Evolutionary conservation across 2,113 vertebrate species (phyloP).

Genomic region (Canis aureus): DNA sequence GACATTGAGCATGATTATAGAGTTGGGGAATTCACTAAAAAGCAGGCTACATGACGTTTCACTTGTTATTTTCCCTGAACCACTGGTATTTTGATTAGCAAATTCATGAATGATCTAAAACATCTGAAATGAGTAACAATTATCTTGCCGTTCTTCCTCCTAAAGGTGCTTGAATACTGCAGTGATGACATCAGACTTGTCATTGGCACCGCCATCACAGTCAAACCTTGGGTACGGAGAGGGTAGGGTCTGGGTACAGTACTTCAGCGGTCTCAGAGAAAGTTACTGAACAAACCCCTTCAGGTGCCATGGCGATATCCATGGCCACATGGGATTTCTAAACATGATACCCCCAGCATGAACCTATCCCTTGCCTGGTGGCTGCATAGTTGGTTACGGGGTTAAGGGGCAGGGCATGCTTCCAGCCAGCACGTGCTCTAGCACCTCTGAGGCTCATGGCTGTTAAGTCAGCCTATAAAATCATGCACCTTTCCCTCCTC

Average conservation of each 20-base stretch:
- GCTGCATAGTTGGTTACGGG: not conserved
- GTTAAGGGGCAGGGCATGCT: not conserved
- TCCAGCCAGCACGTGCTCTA: not conserved
- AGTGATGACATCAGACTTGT: not conserved
- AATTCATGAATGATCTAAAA: slow-evolving; percentile 28
- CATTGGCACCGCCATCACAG: too few relatives aligned
- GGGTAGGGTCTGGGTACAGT: not conserved
- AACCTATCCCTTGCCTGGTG: not conserved
- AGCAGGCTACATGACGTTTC: not conserved
- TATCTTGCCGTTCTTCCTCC: not conserved
- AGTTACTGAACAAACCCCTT: not conserved
- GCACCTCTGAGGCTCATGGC: not conserved
- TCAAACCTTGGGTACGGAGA: not conserved
- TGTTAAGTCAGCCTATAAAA: not conserved
- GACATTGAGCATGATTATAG: not conserved
- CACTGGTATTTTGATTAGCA: slow-evolving; percentile 39
- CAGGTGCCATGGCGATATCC: rapidly evolving
- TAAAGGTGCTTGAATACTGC: not conserved
- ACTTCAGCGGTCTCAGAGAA: not conserved
- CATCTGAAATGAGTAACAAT: slow-evolving; percentile 1
- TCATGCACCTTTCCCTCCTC: not conserved
- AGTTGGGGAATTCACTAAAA: not conserved
- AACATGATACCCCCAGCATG: too few relatives aligned
- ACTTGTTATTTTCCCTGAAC: not conserved
- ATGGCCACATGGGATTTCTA: not conserved